Conservation (phyloP, 2,888 invertebrate genomes). For the Endomychus coccineus region DNA sequence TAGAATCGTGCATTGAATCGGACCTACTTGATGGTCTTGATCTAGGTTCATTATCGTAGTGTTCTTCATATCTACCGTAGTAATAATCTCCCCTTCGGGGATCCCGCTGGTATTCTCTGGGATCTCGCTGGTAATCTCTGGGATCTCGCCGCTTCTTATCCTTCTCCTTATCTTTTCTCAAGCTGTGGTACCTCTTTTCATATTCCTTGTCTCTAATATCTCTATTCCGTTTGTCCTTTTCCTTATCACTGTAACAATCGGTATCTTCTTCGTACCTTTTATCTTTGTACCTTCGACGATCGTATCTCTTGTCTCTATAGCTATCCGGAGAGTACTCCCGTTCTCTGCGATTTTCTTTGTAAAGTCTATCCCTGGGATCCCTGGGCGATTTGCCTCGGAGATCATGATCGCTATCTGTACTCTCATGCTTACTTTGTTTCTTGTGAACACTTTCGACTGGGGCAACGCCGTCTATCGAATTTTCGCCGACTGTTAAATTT, state of each 20-base stretch:
- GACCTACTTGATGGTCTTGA: constrained; percentile 42
- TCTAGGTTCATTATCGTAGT: constrained; percentile 35
- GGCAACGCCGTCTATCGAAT: constrained; percentile 29
- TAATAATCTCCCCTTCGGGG: constrained; percentile 37
- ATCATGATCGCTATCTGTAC: constrained; percentile 37
- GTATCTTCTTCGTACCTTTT: constrained; percentile 60
- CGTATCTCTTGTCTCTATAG: constrained; percentile 32
- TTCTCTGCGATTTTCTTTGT: constrained; percentile 14
- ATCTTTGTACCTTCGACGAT: constrained; percentile 38
- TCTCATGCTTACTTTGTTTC: constrained; percentile 33
- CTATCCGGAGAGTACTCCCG: constrained; percentile 31
- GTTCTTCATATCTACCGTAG: constrained; percentile 37
- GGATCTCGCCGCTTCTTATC: constrained; percentile 40
- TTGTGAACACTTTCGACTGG: constrained; percentile 10
- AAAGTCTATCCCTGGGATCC: constrained; percentile 16
- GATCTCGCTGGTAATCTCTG: constrained; percentile 32
- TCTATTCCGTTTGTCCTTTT: constrained; percentile 46
- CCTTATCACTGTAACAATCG: constrained; percentile 61
- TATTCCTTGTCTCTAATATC: constrained; percentile 39
- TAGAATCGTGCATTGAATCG: constrained; percentile 42
- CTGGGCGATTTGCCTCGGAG: constrained; percentile 19
- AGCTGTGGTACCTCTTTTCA: constrained; percentile 39
- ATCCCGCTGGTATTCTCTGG: constrained; percentile 34
- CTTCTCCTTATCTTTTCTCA: constrained; percentile 38
- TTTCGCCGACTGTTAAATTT: constrained; percentile 39